Evolutionary conservation across 2,113 vertebrate genomes (phyloP).

Genomic region (Lophotis ruficrista): DNA sequence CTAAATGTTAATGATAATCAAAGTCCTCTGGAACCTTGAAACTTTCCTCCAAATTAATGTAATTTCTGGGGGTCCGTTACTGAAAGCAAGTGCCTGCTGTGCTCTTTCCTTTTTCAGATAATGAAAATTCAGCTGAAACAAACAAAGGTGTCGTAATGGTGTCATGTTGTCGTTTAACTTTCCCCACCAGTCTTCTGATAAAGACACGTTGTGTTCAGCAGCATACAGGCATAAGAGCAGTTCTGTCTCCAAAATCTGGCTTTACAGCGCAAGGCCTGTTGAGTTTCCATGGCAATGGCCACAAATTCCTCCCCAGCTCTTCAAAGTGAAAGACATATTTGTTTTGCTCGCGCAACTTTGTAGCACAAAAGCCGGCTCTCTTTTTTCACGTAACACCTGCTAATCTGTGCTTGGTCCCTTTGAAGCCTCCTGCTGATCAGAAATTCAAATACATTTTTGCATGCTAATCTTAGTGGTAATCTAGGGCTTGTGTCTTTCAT

Average conservation of each 20-base stretch:
- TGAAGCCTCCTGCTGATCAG: conserved; percentile 83
- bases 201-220: conserved; percentile 9
- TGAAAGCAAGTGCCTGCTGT: background rate
- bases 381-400: conserved; percentile 89
- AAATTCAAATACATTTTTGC: conserved; percentile 91
- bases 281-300: conserved; percentile 87
- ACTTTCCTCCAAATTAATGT: background rate
- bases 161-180: background rate
- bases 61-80: background rate
- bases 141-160: background rate
- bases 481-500: conserved; percentile 79
- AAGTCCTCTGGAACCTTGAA: background rate
- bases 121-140: background rate
- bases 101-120: background rate
- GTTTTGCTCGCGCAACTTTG: conserved; percentile 90
- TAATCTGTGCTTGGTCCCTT: conserved; percentile 84
- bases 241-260: conserved; percentile 40
- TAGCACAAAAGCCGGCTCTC: conserved; percentile 79
- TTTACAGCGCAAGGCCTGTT: conserved; percentile 73
- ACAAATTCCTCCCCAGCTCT: conserved; percentile 87
- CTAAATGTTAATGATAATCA: background rate
- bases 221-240: conserved; percentile 3
- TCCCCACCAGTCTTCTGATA: background rate
- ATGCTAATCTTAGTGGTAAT: conserved; percentile 90
- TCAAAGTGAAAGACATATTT: conserved; percentile 94